A percentile compares a stretch with the other conserved stretches of the same genome.
These are phyloP conservation scores for Takifugu rubripes DNA, from an alignment of 2,797 vertebrate species.

Conservation along the genomic window DNA sequence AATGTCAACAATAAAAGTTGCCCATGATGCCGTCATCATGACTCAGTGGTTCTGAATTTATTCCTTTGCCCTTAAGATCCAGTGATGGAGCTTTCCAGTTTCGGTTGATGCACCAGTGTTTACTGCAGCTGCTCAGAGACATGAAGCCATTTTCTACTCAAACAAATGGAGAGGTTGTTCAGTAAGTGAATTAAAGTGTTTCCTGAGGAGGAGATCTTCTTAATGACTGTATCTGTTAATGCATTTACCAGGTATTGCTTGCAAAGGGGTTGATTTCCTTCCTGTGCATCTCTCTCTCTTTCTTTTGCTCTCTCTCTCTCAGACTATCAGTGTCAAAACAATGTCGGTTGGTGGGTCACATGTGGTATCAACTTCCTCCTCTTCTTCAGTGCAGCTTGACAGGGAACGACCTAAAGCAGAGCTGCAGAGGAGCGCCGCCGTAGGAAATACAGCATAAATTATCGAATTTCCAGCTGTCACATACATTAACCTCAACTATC, in stretches of 20 bases:
- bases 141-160: slow-evolving; percentile 11
- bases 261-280: slow-evolving; percentile 20
- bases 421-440: slow-evolving; percentile 77
- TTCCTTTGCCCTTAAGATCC: too few relatives aligned
- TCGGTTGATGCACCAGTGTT: background rate
- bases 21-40: background rate
- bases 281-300: slow-evolving; percentile 5
- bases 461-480: slow-evolving; percentile 38
- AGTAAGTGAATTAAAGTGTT: slow-evolving; percentile 17
- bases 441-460: slow-evolving; percentile 29
- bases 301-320: background rate
- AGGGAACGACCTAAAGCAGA: slow-evolving; percentile 78
- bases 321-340: too few relatives aligned
- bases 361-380: slow-evolving; percentile 5
- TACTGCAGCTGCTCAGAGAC: background rate
- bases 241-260: slow-evolving; percentile 12
- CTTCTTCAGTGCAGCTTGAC: slow-evolving; percentile 31
- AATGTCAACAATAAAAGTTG: too few relatives aligned
- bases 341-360: slow-evolving; percentile 4
- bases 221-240: slow-evolving; percentile 26
- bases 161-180: slow-evolving; percentile 20
- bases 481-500: slow-evolving; percentile 40
- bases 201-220: slow-evolving; percentile 8
- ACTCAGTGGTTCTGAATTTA: background rate
- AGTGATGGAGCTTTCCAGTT: too few relatives aligned